phyloP scores from a whole-genome alignment of 2,888 invertebrate genomes.

The Seira ritae region DNA sequence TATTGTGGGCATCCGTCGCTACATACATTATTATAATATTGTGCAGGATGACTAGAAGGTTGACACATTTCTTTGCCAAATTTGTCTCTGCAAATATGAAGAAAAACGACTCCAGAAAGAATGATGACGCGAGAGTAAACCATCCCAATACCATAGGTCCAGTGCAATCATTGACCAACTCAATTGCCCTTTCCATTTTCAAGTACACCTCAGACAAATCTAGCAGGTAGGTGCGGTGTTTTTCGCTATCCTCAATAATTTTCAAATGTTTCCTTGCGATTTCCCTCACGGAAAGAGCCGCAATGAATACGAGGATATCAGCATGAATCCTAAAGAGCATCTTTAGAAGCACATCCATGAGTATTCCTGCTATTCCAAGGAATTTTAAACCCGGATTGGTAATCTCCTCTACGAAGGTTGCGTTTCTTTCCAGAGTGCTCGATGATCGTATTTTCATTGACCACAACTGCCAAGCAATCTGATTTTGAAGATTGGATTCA shows the following conservation, averaged over 20 bases:
- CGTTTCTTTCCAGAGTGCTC: neutral
- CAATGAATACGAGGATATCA: constrained; percentile 23
- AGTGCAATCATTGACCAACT: constrained; percentile 23
- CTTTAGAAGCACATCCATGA: neutral
- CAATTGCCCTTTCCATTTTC: constrained; percentile 37
- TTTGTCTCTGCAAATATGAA: neutral
- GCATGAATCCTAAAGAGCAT: neutral
- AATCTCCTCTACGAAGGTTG: neutral
- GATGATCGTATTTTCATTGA: neutral
- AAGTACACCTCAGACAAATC: constrained; percentile 22
- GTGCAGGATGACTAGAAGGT: constrained; percentile 4
- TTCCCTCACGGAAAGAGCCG: constrained; percentile 29
- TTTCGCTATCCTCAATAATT: neutral
- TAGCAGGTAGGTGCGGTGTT: neutral
- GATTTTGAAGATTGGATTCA: neutral
- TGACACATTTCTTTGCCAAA: neutral
- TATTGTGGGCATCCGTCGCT: constrained; percentile 34
- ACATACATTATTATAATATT: neutral
- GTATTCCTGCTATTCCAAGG: neutral
- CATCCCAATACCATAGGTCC: constrained; percentile 36
- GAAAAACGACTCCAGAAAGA: constrained; percentile 25
- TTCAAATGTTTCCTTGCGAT: constrained; percentile 16
- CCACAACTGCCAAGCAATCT: neutral
- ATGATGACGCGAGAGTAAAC: constrained; percentile 9
- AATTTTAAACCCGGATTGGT: neutral